Percentiles rank a stretch among this genome's conserved stretches.
phyloP scores from a whole-genome alignment of 2,797 vertebrate genomes.

The Scleropages formosus region DNA sequence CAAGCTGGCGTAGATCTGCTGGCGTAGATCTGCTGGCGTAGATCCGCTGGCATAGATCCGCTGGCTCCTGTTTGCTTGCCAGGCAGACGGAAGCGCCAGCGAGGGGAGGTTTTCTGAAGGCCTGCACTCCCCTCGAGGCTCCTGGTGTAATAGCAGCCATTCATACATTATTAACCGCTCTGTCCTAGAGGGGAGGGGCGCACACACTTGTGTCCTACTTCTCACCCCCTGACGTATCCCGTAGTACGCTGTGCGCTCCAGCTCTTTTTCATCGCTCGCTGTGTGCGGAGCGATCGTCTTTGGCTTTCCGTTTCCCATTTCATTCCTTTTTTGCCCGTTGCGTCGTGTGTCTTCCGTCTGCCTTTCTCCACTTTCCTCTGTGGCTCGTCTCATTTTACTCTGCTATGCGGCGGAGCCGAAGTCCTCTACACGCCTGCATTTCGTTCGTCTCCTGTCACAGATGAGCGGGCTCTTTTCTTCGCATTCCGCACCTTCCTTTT shows the following conservation, averaged over 20 bases:
- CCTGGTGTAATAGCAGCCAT: slow-evolving; percentile 29
- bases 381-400: not conserved
- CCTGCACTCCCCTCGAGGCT: not conserved
- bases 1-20: no score
- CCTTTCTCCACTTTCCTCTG: not conserved
- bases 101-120: not conserved
- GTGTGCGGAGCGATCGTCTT: slow-evolving; percentile 40
- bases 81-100: not conserved
- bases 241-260: slow-evolving; percentile 30
- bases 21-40: no score
- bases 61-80: no score
- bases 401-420: not conserved
- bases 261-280: slow-evolving; percentile 30
- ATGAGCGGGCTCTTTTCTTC: not conserved
- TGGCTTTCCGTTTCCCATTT: not conserved
- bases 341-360: slow-evolving; percentile 4
- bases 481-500: not conserved
- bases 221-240: slow-evolving; percentile 1
- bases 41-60: no score
- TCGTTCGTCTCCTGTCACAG: not conserved
- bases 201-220: slow-evolving; percentile 58
- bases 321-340: not conserved
- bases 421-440: no score
- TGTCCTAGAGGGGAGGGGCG: slow-evolving; percentile 56
- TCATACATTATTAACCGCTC: slow-evolving; percentile 61